A percentile compares a stretch with the other conserved stretches of the same genome.
phyloP scores from a whole-genome alignment of 2,797 vertebrate species.

The Myiothlypis coronata region DNA sequence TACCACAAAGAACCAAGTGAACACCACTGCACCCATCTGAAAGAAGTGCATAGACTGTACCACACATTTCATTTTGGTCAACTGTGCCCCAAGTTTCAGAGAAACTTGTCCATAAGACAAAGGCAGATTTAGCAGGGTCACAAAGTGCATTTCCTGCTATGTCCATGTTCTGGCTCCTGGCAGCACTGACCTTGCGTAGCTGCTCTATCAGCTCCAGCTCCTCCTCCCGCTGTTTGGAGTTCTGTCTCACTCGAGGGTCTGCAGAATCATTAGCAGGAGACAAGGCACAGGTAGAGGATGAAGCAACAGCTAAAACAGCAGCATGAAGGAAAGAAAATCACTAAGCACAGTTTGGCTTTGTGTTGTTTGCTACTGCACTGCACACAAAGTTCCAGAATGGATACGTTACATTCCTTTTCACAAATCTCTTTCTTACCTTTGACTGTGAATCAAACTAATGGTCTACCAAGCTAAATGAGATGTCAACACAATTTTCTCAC shows the following conservation, averaged over 20 bases:
- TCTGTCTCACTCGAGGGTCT: conserved; percentile 63
- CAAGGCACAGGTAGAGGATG: conserved; percentile 59
- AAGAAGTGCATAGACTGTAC: background rate
- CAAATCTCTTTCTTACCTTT: background rate
- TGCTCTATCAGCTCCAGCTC: conserved; percentile 87
- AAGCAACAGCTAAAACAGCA: conserved; percentile 48
- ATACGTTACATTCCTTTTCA: background rate
- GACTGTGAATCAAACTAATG: background rate
- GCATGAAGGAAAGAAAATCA: background rate
- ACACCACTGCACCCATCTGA: background rate
- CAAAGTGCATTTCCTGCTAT: accelerated
- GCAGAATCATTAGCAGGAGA: conserved; percentile 43
- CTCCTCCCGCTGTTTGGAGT: conserved; percentile 76
- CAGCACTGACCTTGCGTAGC: conserved; percentile 83
- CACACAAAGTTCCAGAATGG: background rate
- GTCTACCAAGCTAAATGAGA: background rate
- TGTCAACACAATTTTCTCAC: background rate
- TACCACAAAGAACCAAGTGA: background rate
- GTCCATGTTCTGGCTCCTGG: accelerated
- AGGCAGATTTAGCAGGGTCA: background rate
- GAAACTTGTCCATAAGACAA: background rate
- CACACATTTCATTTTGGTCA: background rate
- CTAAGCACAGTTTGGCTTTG: background rate
- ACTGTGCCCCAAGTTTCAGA: background rate
- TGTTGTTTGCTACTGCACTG: background rate